Conservation (phyloP, 2,113 vertebrate species). For the Illadopsis cleaveri region DNA sequence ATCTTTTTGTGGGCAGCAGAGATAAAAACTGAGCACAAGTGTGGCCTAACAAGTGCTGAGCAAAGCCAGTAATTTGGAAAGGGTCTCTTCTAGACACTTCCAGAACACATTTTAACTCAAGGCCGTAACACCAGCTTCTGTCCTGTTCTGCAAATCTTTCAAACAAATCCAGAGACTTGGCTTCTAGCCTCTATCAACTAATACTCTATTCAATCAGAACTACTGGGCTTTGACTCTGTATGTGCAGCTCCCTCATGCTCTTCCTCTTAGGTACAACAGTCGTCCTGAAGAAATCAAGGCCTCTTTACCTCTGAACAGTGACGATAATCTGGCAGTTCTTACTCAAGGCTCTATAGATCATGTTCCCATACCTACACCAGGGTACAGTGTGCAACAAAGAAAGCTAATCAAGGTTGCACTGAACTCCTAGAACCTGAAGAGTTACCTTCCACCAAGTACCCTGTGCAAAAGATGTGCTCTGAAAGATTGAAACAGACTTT, state of each 20-base stretch:
- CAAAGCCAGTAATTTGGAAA: neutral
- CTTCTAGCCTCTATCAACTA: neutral
- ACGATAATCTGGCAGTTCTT: neutral
- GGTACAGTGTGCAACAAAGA: neutral
- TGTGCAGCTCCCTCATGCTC: neutral
- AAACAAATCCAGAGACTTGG: neutral
- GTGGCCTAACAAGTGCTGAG: neutral
- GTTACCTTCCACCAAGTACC: neutral
- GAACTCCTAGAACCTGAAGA: neutral
- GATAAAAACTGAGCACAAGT: neutral
- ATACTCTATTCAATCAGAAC: neutral
- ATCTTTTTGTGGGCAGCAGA: neutral
- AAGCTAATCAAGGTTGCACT: neutral
- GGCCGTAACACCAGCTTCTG: neutral
- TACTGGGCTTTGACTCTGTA: rapidly evolving
- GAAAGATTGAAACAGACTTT: neutral
- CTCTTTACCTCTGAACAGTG: neutral
- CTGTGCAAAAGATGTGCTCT: neutral
- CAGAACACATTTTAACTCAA: neutral
- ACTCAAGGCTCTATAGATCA: neutral
- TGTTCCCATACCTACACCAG: neutral
- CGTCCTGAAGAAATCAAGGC: neutral
- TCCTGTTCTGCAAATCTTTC: neutral
- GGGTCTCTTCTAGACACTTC: neutral
- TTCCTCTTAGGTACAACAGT: neutral